Evolutionary conservation across 2,113 vertebrate species (phyloP), one percentile per base, ranked within the genome.

Genomic region (Gnathonemus echidnorhynchus): DNA sequence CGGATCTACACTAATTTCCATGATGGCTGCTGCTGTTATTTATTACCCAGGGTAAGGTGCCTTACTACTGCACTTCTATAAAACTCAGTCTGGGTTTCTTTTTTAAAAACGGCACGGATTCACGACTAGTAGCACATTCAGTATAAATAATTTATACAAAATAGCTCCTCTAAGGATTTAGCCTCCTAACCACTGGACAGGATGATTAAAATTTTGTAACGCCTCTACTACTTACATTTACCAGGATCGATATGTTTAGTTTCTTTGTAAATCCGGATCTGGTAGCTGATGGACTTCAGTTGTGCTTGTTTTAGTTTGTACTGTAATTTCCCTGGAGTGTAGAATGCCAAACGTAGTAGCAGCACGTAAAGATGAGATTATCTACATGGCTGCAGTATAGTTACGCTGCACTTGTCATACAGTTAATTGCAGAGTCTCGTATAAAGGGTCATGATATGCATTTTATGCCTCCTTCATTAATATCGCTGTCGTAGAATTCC

Each of bases 111-210:
- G 17, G 2, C 45, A 5, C 0, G 8, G 83, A 21, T 83, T 42
- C 39, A 45, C 2, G 6, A n/a, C 21, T 85, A 45, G 19, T 24
- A 85, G 10, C 27, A 19, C 35, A 39, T 19, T 80, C 13, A 42
- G 17, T 39, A 42, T 39, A 85, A 85, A n/a, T 85, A 4, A 85
- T 85, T 85, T 85, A 24, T 85, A n/a, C 2, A 42, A 21, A 48
- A 85, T 46, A 21, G 45, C 45, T 85, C 39, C 45, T 21, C 83
- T 46, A 48, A 85, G 83, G 83, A 48, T 46, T 85, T 85, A 85
- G 83, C 45, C 45, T 48, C 45, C 83, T 45, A 46, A 24, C 87
- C 89, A n/a, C 2, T 11, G 88, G 80, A 88, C 91, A 48, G 45
- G 45, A 48, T 85, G 39, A 85, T 85, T n/a, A 48, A 42, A 80